Percentiles rank a stretch among this genome's conserved stretches.
phyloP scores from a whole-genome alignment of 2,797 vertebrate genomes.

The Sparus aurata region DNA sequence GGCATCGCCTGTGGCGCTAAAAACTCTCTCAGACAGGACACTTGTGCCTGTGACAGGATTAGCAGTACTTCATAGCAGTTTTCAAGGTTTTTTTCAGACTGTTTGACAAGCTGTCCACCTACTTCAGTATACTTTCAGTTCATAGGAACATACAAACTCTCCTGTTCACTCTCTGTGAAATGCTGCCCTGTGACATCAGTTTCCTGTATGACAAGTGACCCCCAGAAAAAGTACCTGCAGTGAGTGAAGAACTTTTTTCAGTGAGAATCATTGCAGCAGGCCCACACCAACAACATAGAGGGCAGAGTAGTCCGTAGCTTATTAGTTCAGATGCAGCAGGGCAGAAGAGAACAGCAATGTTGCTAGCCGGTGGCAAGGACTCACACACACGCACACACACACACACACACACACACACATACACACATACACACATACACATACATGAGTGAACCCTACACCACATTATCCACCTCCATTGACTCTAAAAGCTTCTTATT shows the following conservation, averaged over 20 bases:
- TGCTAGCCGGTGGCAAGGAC: slow-evolving; percentile 65
- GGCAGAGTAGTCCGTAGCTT: slow-evolving; percentile 46
- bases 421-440: slow-evolving; percentile 50
- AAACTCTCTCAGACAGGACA: slow-evolving; percentile 23
- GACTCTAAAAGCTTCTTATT: slow-evolving; percentile 86
- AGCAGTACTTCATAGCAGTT: background rate
- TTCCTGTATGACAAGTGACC: slow-evolving; percentile 5
- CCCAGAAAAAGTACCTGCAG: background rate
- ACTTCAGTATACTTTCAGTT: background rate
- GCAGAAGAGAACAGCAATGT: slow-evolving; percentile 64
- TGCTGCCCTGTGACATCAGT: background rate
- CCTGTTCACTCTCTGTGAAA: slow-evolving; percentile 6
- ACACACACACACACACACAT: slow-evolving; percentile 27
- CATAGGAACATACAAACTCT: background rate
- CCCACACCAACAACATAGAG: slow-evolving; percentile 21
- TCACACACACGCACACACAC: slow-evolving; percentile 1
- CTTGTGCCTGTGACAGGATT: slow-evolving; percentile 31
- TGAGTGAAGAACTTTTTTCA: slow-evolving; percentile 13
- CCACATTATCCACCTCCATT: slow-evolving; percentile 84
- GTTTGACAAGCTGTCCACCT: background rate
- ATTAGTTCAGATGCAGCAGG: slow-evolving; percentile 69
- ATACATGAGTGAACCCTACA: slow-evolving; percentile 69
- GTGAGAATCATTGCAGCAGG: slow-evolving; percentile 24
- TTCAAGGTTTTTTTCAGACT: background rate
- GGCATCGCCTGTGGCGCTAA: slow-evolving; percentile 20